Base-by-base conservation (phyloP, 1,140 invertebrate genomes). In the Aphaenogaster ashmeadi region DNA sequence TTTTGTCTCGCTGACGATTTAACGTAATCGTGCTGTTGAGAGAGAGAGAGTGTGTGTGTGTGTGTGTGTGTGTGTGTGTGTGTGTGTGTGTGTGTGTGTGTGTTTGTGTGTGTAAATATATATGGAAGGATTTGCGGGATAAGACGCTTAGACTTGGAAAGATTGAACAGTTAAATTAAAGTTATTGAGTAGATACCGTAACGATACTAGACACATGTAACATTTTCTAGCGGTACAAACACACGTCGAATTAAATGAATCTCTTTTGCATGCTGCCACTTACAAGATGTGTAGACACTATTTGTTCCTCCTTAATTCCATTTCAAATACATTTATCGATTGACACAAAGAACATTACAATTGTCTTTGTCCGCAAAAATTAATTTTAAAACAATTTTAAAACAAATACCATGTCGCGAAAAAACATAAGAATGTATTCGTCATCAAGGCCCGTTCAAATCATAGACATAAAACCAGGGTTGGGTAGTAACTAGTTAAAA, bases 121-220 rank as follows among this genome's bases (percentile, higher is more conserved):
- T 60, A 21, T 27, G 4, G 4, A 56, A 60, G 18, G 41, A 69
- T 47, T 69, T 47, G 41, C 41, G 66, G 21, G 21, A 69, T 69
- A 47, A 69, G 2, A 47, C 3, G 41, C 41, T 27, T 15, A 69
- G 21, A 21, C 36, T 75, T 41, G 56, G 21, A 44, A 78, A 78
- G 13, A 33, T 44, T 78, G 2, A 33, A 75, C 47, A 74, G 50
- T 56, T 36, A 56, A 77, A 77, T 77, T 58, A 78, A 78, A 62
- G 21, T 78, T 60, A 41, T 60, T 27, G 41, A 77, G 11, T 44
- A 44, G 6, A 77, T 41, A 44, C 38, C 7, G n/a, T 41, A 27
- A 75, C 8, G 27, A 77, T 27, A 44, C n/a, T 58, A 50, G 21
- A 74, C 52, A 78, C 75, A 60, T 11, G 27, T 78, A 44, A 77